Evolutionary conservation across 2,797 vertebrate genomes (phyloP), one percentile per base, ranked within the genome.

Genomic region (Enteromius radiatus): DNA sequence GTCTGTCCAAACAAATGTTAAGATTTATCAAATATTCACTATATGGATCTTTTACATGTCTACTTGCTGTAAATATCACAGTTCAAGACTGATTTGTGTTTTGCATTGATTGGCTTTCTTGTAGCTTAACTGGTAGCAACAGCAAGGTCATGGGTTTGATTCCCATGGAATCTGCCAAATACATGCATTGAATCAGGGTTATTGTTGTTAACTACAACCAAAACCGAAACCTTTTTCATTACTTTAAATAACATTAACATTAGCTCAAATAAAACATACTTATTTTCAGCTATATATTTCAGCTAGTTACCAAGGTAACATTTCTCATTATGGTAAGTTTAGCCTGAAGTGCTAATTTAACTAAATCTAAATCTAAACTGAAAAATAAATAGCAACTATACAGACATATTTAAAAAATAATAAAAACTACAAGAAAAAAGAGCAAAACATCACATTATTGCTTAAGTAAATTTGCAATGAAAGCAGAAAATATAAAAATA

Each of bases 61-160:
- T 45, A n/a, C 75, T 31, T 14, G 7, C 28, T 36, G n/a, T 26
- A 65, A 78, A 65, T 41, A 17, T 47, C 43, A 26, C 43, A 65
- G 43, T 26, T 69, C 1, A 31, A 33, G 19, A 61, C 26, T 21
- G 52, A 36, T 54, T 56, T 56, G 33, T 54, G 31, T 38, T 54
- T 56, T 38, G 31, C n/a, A 23, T 41, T 26, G 65, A 41, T 68
- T 68, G n/a, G 21, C 36, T 43, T 68, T 68, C 21, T 41, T 23
- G 45, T 36, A 33, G 6, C 31, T 70, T 21, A 23, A 36, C 12
- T 52, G 70, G 10, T 36, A 56, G 49, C 49, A 54, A 74, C 49
- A 54, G 5, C 5, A 54, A 54, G 70, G 47, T 74, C 28, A 4
- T 36, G 28, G 71, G 31, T 74, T 74, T 36, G 49, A 74, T 74